Base-by-base conservation (phyloP, 2,888 invertebrate genomes). In the Alloscopus bannaensis region DNA sequence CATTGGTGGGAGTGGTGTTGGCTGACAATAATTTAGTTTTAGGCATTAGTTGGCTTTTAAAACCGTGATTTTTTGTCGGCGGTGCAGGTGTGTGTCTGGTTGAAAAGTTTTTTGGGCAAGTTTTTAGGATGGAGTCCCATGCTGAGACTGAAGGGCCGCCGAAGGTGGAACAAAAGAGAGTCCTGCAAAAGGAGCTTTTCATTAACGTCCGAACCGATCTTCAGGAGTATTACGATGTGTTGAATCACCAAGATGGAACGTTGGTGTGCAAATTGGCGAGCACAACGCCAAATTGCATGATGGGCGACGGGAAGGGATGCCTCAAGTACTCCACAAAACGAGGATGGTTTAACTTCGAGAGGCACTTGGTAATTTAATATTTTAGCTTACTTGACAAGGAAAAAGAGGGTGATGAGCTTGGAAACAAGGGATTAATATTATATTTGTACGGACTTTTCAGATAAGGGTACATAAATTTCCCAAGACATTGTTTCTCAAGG, bases 311-410 rank as follows among this genome's bases (percentile, higher is more conserved):
- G 4, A 22, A 3, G 6, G 68, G 22, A 2, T 1, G n/a, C 0
- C 28, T 69, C 8, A 69, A 26, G 29, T 69, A 22, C 40, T 2
- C 2, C 13, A 2, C 57, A 0, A 26, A 28, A 0, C 40, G 45
- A n/a, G 69, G 69, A 0, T 69, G 69, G 69, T 42, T 20, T 8
- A 36, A 36, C n/a, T 59, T 69, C 24, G 57, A 69, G 20, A 40
- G 69, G 13, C 69, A 69, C 29, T 26, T 69, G 69, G 59, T 68
- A 55, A 55, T 47, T 8, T 16, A 29, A 11, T 42, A 18, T 20
- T 26, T 6, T 28, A 11, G 62, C 18, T 11, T 20, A 60, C 31
- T 60, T 28, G 24, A 11, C 16, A 26, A 57, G 2, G 28, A 24
- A 57, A 2, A 20, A 50, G 50, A n/a, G 18, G 22, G 20, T 24